Evolutionary conservation across 2,797 vertebrate genomes (phyloP).

Genomic region (Alectoris magna): DNA sequence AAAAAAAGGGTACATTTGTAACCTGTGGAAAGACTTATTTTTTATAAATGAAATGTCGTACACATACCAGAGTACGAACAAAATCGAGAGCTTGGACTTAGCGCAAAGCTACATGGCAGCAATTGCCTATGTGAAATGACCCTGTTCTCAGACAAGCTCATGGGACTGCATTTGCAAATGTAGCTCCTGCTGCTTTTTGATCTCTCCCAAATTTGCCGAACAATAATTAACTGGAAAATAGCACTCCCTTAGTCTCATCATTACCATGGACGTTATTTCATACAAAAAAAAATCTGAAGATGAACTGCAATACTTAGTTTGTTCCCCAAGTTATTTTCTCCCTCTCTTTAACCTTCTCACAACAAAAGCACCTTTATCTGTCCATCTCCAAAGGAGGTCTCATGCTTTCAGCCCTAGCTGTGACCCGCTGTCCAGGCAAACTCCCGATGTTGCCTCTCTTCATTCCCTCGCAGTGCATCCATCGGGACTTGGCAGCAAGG

Average conservation of each 20-base stretch:
- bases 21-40: neutral
- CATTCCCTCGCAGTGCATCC: conserved; percentile 86
- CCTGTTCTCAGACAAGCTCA: neutral
- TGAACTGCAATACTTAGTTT: neutral
- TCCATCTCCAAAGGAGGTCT: neutral
- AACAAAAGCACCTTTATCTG: rapidly evolving
- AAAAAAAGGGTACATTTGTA: neutral
- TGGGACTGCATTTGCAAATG: neutral
- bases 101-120: neutral
- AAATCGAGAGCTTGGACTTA: neutral
- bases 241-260: neutral
- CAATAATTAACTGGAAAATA: neutral
- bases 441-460: neutral
- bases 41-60: neutral
- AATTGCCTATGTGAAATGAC: neutral
- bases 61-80: rapidly evolving
- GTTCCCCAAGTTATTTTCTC: neutral
- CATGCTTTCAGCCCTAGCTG: neutral
- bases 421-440: neutral
- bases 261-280: neutral
- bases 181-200: neutral
- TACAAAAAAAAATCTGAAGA: neutral
- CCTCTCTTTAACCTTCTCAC: neutral
- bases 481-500: conserved; percentile 91
- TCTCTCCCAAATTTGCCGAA: neutral